Evolutionary conservation across 2,113 vertebrate genomes (phyloP).

Genomic region (Montifringilla adamsi): DNA sequence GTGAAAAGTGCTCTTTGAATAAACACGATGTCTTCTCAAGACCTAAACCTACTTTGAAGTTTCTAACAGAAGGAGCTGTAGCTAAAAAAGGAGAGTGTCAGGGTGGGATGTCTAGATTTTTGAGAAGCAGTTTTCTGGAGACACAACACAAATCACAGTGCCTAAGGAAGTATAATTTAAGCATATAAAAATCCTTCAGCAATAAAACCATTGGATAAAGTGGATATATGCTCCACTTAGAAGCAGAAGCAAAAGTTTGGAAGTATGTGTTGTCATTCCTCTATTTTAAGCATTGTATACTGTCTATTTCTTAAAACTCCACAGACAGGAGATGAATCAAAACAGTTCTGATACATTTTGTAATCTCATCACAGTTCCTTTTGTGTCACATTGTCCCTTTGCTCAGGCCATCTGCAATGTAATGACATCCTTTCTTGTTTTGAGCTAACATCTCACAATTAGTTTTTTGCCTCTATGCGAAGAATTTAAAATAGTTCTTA

Average conservation of each 20-base stretch:
- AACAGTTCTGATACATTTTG: background rate
- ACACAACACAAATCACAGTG: background rate
- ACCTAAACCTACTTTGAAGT: background rate
- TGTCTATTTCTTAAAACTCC: background rate
- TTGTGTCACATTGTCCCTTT: background rate
- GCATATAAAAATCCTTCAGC: background rate
- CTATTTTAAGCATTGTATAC: background rate
- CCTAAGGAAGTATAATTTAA: background rate
- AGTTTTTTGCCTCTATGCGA: background rate
- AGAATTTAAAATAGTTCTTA: background rate
- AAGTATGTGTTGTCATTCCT: background rate
- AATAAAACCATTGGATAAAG: background rate
- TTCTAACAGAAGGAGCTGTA: slow-evolving; percentile 1
- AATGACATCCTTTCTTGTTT: slow-evolving; percentile 16
- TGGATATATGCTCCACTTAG: background rate
- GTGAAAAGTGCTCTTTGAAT: background rate
- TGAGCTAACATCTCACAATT: background rate
- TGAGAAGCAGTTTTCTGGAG: background rate
- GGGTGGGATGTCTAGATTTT: background rate
- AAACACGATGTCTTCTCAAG: background rate
- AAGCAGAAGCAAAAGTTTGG: background rate
- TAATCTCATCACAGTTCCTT: background rate
- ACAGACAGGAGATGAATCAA: background rate
- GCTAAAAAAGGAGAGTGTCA: background rate
- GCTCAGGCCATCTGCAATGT: background rate